Evolutionary conservation across 2,888 invertebrate genomes (phyloP).

Genomic region (Napeogenes sylphis): DNA sequence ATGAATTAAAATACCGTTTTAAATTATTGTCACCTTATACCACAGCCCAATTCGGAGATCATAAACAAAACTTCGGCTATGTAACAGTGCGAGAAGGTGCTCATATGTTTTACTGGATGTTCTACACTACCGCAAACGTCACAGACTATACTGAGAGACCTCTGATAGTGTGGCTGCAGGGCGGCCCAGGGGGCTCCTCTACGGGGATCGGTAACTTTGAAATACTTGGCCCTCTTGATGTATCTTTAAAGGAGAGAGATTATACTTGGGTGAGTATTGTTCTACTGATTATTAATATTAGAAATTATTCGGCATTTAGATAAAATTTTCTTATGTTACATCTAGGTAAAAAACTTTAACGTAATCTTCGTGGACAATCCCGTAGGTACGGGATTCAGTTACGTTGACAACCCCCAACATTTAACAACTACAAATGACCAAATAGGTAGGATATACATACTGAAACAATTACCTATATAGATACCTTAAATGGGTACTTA

Average conservation of each 20-base stretch:
- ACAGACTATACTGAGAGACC: slow-evolving; percentile 81
- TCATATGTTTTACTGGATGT: slow-evolving; percentile 93
- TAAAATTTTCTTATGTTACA: slow-evolving; percentile 15
- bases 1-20: too few species aligned
- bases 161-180: slow-evolving; percentile 92
- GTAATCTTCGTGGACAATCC: slow-evolving; percentile 94
- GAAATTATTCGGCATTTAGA: background rate
- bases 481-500: too few species aligned
- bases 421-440: slow-evolving; percentile 62
- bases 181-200: slow-evolving; percentile 89
- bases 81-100: slow-evolving; percentile 84
- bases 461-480: background rate
- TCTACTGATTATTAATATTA: background rate
- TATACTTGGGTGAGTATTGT: slow-evolving; percentile 83
- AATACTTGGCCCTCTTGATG: slow-evolving; percentile 86
- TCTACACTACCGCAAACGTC: slow-evolving; percentile 83
- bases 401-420: slow-evolving; percentile 74
- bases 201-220: slow-evolving; percentile 92
- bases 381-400: slow-evolving; percentile 92
- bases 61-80: slow-evolving; percentile 85
- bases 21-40: slow-evolving; percentile 5
- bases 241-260: slow-evolving; percentile 80
- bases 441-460: slow-evolving; percentile 49
- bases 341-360: slow-evolving; percentile 85
- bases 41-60: slow-evolving; percentile 74